phyloP scores from a whole-genome alignment of 2,797 vertebrate species.

The Lepilemur ruficaudatus region DNA sequence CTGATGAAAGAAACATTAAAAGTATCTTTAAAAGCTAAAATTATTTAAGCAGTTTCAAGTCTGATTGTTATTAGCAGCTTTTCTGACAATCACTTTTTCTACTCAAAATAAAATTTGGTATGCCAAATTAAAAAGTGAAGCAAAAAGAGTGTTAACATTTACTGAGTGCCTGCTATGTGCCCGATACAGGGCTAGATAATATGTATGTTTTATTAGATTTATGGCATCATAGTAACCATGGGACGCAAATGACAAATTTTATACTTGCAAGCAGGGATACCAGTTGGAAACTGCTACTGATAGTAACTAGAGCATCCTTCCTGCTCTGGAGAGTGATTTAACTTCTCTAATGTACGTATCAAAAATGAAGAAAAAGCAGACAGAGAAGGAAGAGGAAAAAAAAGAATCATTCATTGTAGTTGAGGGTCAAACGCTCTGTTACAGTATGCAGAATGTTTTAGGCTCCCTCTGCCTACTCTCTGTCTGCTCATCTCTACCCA shows the following conservation, averaged over 20 bases:
- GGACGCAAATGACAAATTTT: not conserved
- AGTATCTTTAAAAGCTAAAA: not conserved
- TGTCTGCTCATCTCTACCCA: not conserved
- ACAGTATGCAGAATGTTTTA: fast-evolving
- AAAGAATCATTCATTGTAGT: fast-evolving
- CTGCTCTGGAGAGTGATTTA: not conserved
- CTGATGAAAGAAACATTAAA: not conserved
- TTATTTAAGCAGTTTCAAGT: not conserved
- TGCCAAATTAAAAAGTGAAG: not conserved
- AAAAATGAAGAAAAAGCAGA: not conserved
- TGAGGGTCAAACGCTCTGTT: not conserved
- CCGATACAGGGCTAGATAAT: not conserved
- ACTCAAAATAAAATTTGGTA: not conserved
- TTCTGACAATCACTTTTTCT: not conserved
- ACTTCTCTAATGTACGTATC: not conserved
- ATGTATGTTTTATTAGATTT: not conserved
- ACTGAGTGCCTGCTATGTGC: too few species aligned
- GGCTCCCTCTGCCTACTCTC: too few species aligned
- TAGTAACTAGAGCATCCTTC: not conserved
- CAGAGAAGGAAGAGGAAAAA: not conserved
- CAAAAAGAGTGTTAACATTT: not conserved
- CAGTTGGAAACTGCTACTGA: not conserved
- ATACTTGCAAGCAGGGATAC: not conserved
- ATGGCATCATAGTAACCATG: not conserved
- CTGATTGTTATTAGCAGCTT: not conserved